Percentiles rank a stretch among this genome's conserved stretches.
phyloP scores from a whole-genome alignment of 2,113 vertebrate species.

The human (Homo sapiens) region DNA sequence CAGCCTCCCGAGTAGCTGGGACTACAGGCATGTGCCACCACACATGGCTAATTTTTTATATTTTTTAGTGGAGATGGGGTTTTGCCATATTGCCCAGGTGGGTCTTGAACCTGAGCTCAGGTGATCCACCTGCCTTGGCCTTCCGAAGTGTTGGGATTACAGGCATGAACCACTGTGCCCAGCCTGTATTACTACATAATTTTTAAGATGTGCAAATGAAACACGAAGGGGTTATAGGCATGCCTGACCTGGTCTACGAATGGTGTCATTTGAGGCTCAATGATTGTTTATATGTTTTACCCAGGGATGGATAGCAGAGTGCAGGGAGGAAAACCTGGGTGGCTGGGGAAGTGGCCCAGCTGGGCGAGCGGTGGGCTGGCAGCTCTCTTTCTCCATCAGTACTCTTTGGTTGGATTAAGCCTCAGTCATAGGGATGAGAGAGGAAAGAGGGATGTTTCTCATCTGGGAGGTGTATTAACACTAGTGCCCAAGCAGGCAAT shows the following conservation, averaged over 20 bases:
- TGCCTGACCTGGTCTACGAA: neutral
- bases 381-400: neutral
- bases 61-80: no score
- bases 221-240: neutral
- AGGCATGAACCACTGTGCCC: no score
- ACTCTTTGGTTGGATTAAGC: neutral
- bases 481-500: neutral
- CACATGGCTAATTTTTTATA: no score
- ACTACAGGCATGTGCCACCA: no score
- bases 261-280: neutral
- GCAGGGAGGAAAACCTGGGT: rapidly evolving
- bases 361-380: rapidly evolving
- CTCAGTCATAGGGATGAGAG: neutral
- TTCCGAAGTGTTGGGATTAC: no score
- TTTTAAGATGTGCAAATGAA: neutral
- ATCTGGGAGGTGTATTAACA: neutral
- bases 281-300: neutral
- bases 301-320: rapidly evolving
- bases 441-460: neutral
- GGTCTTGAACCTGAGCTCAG: no score
- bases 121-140: no score
- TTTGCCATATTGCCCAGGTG: no score
- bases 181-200: no score
- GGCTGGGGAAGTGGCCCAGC: neutral
- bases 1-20: no score